phyloP scores from a whole-genome alignment of 2,113 vertebrate genomes.

The Stigmatopora nigra region DNA sequence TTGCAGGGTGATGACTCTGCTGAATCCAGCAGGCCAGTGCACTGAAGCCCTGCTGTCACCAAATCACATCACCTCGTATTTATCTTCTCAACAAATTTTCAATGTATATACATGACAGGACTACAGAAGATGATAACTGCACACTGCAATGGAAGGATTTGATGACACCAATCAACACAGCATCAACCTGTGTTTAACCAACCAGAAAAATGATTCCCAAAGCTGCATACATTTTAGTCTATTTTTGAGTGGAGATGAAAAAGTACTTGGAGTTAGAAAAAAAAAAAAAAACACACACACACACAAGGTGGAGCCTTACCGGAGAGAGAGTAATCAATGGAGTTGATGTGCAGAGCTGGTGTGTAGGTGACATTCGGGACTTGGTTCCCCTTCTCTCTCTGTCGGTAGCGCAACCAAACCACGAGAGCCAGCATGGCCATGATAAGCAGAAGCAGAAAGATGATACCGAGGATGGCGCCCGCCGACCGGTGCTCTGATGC shows the following conservation, averaged over 20 bases:
- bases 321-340: slow-evolving; percentile 86
- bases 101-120: background rate
- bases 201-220: background rate
- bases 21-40: slow-evolving; percentile 64
- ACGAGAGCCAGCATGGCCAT: slow-evolving; percentile 80
- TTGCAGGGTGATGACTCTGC: slow-evolving; percentile 74
- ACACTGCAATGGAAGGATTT: background rate
- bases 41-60: slow-evolving; percentile 48
- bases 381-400: slow-evolving; percentile 81
- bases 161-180: background rate
- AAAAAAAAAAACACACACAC: too few species aligned
- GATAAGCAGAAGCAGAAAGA: slow-evolving; percentile 84
- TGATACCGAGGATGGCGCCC: slow-evolving; percentile 81
- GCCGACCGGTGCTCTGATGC: slow-evolving; percentile 83
- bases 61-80: slow-evolving; percentile 7
- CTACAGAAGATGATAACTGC: too few species aligned
- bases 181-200: background rate
- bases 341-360: slow-evolving; percentile 83
- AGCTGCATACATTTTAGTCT: too few species aligned
- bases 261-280: too few species aligned
- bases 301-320: slow-evolving; percentile 64
- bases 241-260: too few species aligned
- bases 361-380: slow-evolving; percentile 87
- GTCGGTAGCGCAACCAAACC: slow-evolving; percentile 81
- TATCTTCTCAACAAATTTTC: background rate